Percentiles rank a stretch among this genome's conserved stretches.
phyloP scores from a whole-genome alignment of 2,888 invertebrate species.

The Yponomeuta sedellus region DNA sequence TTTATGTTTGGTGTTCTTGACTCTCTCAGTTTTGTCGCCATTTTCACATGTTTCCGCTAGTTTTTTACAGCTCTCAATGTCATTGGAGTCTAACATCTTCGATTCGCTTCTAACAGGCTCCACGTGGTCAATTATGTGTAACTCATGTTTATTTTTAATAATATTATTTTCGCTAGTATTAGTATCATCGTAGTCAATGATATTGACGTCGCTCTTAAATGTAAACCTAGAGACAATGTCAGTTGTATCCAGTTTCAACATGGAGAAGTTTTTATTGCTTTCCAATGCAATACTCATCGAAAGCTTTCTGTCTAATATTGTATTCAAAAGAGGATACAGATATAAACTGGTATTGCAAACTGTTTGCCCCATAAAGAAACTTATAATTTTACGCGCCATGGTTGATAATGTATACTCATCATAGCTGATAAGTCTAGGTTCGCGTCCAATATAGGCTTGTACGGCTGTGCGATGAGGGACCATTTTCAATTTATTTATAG shows the following conservation, averaged over 20 bases:
- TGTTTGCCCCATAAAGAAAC: neutral
- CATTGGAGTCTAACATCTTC: neutral
- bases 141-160: neutral
- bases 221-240: neutral
- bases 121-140: neutral
- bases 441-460: neutral
- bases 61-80: neutral
- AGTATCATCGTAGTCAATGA: neutral
- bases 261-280: neutral
- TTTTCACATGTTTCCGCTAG: neutral
- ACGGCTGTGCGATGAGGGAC: neutral
- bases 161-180: neutral
- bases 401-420: neutral
- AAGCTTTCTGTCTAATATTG: neutral
- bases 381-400: neutral
- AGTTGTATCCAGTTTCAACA: neutral
- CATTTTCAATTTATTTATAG: neutral
- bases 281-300: neutral
- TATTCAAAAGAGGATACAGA: neutral
- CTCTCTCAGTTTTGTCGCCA: neutral
- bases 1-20: conserved; percentile 22
- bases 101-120: neutral
- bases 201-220: neutral
- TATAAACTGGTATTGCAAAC: neutral
- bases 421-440: neutral